Evolutionary conservation across 2,888 invertebrate species (phyloP).

Genomic region (Apodemia zela): DNA sequence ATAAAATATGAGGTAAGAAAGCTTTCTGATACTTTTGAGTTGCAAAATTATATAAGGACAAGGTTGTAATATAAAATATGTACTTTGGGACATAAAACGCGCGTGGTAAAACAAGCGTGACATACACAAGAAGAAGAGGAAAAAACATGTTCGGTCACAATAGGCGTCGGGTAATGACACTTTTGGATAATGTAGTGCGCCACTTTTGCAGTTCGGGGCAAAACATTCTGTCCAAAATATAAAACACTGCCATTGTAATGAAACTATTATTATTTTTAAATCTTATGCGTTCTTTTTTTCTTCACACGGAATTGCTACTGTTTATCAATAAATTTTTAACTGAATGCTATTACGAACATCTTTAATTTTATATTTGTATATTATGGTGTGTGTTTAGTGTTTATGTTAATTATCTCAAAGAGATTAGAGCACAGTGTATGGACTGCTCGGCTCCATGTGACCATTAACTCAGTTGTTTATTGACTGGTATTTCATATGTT

Average conservation of each 20-base stretch:
- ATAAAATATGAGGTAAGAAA: conserved; percentile 31
- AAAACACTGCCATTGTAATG: neutral
- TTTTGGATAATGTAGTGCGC: conserved; percentile 60
- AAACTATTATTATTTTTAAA: neutral
- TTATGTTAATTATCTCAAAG: too few species aligned
- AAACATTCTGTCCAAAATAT: conserved; percentile 44
- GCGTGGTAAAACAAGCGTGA: neutral
- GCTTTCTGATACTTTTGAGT: neutral
- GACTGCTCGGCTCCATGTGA: too few species aligned
- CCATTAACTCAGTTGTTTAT: too few species aligned
- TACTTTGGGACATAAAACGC: conserved; percentile 12
- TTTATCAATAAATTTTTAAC: too few species aligned
- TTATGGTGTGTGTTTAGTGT: too few species aligned
- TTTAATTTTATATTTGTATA: too few species aligned
- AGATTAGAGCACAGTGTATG: too few species aligned
- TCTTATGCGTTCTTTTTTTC: too few species aligned
- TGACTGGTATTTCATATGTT: too few species aligned
- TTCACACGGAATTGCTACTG: too few species aligned
- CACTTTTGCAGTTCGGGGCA: conserved; percentile 58
- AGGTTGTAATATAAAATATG: neutral
- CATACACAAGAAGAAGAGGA: conserved; percentile 39
- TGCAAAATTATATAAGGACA: neutral
- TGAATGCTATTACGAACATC: too few species aligned
- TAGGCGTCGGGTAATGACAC: conserved; percentile 50
- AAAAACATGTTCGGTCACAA: conserved; percentile 35